Conservation (phyloP, 2,113 vertebrate genomes). For the Opisthocomus hoazin region DNA sequence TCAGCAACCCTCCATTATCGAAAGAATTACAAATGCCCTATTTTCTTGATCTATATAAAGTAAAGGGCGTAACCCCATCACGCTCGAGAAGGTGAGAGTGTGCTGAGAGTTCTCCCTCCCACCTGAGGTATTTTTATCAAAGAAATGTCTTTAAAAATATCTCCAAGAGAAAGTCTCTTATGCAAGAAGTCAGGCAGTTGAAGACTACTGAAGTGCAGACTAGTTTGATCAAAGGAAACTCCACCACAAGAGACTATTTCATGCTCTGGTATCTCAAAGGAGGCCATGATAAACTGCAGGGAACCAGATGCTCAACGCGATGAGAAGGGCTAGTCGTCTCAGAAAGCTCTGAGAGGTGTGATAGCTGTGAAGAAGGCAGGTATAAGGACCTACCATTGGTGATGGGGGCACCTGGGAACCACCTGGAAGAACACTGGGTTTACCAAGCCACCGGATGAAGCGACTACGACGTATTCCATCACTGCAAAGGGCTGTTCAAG, state of each 20-base stretch:
- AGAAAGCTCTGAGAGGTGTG: neutral
- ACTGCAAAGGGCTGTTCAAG: neutral
- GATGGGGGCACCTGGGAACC: neutral
- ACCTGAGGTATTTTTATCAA: conserved; percentile 46
- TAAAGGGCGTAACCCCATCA: neutral
- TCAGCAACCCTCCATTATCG: conserved; percentile 7
- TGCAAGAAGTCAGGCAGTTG: conserved; percentile 17
- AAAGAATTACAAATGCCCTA: neutral
- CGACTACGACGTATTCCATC: neutral
- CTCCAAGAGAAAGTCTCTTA: conserved; percentile 18
- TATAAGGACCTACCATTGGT: too few relatives aligned
- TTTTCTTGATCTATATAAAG: conserved; percentile 33
- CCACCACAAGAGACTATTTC: neutral
- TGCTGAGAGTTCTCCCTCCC: conserved; percentile 14
- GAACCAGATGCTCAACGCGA: neutral
- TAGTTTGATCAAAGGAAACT: neutral
- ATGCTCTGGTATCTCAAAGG: neutral
- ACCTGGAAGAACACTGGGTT: neutral
- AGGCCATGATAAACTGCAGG: neutral
- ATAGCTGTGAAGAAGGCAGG: neutral
- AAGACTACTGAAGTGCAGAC: neutral
- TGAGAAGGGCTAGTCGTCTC: neutral
- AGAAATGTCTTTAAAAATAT: conserved; percentile 32
- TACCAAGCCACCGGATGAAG: neutral
- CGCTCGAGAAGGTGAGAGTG: neutral